Percentiles rank a stretch among this genome's conserved stretches.
phyloP scores from a whole-genome alignment of 2,113 vertebrate species.

The Stictonetta naevosa region DNA sequence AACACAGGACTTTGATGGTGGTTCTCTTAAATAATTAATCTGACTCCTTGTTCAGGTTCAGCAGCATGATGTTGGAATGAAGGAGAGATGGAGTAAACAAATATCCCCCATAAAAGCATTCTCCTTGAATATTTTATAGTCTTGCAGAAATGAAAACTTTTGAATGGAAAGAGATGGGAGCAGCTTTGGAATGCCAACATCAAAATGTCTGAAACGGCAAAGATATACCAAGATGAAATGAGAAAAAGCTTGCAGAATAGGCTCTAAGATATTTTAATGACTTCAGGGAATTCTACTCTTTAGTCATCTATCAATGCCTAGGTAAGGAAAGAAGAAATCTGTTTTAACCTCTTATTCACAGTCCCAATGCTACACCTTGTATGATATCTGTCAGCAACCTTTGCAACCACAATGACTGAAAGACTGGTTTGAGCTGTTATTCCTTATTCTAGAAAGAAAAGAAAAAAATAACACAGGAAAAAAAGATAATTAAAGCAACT shows the following conservation, averaged over 20 bases:
- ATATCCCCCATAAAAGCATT: not conserved
- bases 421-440: not conserved
- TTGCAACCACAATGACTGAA: not conserved
- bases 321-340: not conserved
- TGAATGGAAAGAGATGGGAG: not conserved
- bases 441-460: not conserved
- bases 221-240: not conserved
- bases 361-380: not conserved
- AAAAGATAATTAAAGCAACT: not conserved
- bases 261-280: not conserved
- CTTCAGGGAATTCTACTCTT: not conserved
- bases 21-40: not conserved
- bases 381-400: not conserved
- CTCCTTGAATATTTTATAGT: not conserved
- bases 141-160: not conserved
- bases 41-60: not conserved
- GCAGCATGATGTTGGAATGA: not conserved
- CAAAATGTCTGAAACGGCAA: not conserved
- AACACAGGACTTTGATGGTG: not conserved
- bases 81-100: not conserved
- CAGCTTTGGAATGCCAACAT: not conserved
- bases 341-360: not conserved
- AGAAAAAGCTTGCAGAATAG: not conserved
- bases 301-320: not conserved
- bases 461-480: too few relatives aligned